A percentile compares a stretch with the other conserved stretches of the same genome.
Conservation (phyloP, 1,140 invertebrate genomes). For the Gonioctena quinquepunctata region DNA sequence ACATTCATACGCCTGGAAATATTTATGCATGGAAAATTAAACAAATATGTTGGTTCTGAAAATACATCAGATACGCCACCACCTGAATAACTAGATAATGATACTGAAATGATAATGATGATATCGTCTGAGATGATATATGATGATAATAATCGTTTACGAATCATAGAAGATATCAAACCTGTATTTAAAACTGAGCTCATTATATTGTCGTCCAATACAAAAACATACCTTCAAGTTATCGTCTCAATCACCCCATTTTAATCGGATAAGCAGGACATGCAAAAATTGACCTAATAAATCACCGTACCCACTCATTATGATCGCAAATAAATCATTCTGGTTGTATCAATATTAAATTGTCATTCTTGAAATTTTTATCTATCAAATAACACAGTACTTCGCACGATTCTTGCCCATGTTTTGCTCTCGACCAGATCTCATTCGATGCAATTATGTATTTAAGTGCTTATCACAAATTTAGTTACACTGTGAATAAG, state of each 20-base stretch:
- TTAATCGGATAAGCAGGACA: constrained; percentile 34
- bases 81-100: too few relatives aligned
- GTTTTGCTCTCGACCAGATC: not conserved
- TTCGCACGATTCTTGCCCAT: not conserved
- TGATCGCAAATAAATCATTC: constrained; percentile 35
- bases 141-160: not conserved
- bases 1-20: too few relatives aligned
- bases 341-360: constrained; percentile 42
- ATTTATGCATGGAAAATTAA: too few relatives aligned
- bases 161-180: not conserved
- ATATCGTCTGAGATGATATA: too few relatives aligned
- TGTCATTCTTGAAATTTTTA: constrained; percentile 29
- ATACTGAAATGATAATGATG: too few relatives aligned
- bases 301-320: constrained; percentile 37
- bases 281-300: constrained; percentile 39
- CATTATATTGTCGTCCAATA: not conserved
- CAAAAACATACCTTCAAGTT: constrained; percentile 14
- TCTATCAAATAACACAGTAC: constrained; percentile 11
- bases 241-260: constrained; percentile 37
- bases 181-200: not conserved
- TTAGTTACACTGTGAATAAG: too few relatives aligned
- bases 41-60: too few relatives aligned
- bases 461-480: constrained; percentile 5
- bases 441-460: not conserved
- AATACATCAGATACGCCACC: too few relatives aligned